Percentiles rank a stretch among this genome's conserved stretches.
Conservation (phyloP, 2,113 vertebrate species). For the Mustela nigripes region DNA sequence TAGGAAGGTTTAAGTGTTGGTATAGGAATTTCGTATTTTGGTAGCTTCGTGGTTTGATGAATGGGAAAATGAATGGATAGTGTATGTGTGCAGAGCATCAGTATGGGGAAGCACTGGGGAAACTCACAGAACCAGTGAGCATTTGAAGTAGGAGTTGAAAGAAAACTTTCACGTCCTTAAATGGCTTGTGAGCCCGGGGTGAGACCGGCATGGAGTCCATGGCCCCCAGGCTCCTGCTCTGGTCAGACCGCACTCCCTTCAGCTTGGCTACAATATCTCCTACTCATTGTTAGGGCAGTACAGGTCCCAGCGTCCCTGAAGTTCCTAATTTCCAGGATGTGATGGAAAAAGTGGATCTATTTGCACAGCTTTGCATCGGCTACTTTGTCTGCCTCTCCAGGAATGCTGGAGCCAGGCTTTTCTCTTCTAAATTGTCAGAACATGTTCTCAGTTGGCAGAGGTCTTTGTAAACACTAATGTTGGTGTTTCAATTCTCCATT, state of each 20-base stretch:
- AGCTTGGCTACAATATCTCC: not conserved
- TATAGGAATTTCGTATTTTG: not conserved
- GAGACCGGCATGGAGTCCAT: not conserved
- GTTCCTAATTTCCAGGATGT: not conserved
- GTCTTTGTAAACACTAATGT: slow-evolving; percentile 23
- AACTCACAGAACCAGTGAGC: not conserved
- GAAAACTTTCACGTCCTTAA: not conserved
- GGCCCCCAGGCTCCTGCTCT: not conserved
- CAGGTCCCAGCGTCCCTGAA: not conserved
- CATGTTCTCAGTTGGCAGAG: slow-evolving; percentile 46
- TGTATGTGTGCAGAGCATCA: not conserved
- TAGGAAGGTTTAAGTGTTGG: not conserved
- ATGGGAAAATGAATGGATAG: not conserved
- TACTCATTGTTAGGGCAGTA: not conserved
- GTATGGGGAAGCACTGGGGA: not conserved
- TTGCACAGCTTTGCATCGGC: not conserved
- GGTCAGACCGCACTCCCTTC: not conserved
- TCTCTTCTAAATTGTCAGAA: slow-evolving; percentile 47
- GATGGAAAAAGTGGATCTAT: not conserved
- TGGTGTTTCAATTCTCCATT: slow-evolving; percentile 50
- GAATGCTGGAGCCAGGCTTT: not conserved
- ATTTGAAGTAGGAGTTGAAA: not conserved
- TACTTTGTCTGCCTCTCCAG: not conserved
- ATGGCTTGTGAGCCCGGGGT: not conserved
- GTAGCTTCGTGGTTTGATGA: not conserved